phyloP scores from a whole-genome alignment of 1,140 invertebrate species.

The Trachelipus rathkii region DNA sequence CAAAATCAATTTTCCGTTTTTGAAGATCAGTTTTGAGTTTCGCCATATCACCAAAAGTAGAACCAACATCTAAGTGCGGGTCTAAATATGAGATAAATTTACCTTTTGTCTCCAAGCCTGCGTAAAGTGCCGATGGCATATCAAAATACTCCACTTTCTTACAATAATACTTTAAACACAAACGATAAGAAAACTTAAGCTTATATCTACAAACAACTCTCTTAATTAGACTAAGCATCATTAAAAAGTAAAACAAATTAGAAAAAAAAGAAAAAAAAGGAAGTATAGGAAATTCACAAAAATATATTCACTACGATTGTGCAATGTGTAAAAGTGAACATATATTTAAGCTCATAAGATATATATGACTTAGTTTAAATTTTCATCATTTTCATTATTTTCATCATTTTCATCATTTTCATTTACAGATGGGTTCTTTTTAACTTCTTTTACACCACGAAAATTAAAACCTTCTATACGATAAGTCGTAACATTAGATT shows the following conservation, averaged over 20 bases:
- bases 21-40: background rate
- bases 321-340: no score
- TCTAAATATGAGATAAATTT: background rate
- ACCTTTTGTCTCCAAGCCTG: background rate
- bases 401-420: no score
- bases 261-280: no score
- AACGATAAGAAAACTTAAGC: background rate
- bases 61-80: background rate
- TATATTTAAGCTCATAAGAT: no score
- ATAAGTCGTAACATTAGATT: no score
- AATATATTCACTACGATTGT: no score
- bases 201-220: background rate
- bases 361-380: no score
- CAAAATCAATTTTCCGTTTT: background rate
- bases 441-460: no score
- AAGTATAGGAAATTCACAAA: no score
- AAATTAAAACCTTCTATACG: no score
- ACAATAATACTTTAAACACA: background rate
- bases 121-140: background rate
- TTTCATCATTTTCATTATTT: no score
- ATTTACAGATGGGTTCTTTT: no score
- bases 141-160: background rate
- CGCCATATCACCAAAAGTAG: background rate
- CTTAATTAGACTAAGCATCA: background rate
- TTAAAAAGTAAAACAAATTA: background rate